phyloP scores from a whole-genome alignment of 2,888 invertebrate genomes.

The Drosophila quasianomalipes region DNA sequence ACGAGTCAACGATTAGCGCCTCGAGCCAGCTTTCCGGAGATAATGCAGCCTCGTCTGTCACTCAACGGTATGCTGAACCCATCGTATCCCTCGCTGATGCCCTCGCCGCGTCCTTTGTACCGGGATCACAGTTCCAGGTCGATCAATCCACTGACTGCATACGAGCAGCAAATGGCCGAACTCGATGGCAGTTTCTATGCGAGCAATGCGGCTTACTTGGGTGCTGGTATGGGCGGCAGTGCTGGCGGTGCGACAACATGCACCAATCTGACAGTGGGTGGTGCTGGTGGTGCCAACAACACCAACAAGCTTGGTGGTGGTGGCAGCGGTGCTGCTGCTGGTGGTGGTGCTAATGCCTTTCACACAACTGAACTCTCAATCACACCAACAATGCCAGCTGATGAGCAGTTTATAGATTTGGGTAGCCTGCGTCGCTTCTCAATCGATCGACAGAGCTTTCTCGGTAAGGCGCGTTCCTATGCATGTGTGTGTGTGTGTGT shows the following conservation, averaged over 20 bases:
- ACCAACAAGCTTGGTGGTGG: constrained; percentile 23
- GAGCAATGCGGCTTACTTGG: constrained; percentile 76
- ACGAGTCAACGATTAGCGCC: constrained; percentile 58
- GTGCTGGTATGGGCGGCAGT: constrained; percentile 63
- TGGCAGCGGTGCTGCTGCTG: constrained; percentile 32
- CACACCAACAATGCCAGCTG: constrained; percentile 83
- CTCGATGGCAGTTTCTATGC: constrained; percentile 82
- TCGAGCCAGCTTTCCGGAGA: constrained; percentile 82
- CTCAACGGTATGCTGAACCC: constrained; percentile 84
- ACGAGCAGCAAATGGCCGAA: constrained; percentile 84
- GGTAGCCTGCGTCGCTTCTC: constrained; percentile 85
- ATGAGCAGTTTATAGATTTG: constrained; percentile 84
- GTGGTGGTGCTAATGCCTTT: constrained; percentile 67
- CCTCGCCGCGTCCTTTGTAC: constrained; percentile 83
- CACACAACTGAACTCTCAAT: constrained; percentile 84
- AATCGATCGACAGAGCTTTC: constrained; percentile 85
- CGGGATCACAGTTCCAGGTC: constrained; percentile 84
- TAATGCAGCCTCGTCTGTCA: constrained; percentile 85
- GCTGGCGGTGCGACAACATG: constrained; percentile 65
- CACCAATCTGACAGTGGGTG: constrained; percentile 66
- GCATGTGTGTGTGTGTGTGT: background rate
- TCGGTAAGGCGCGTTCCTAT: constrained; percentile 78
- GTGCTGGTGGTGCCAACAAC: constrained; percentile 28
- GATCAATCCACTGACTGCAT: constrained; percentile 82
- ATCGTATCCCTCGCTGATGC: constrained; percentile 82